These are phyloP conservation scores for Champsocephalus gunnari DNA, from an alignment of 2,797 vertebrate genomes.

Conservation along the genomic window DNA sequence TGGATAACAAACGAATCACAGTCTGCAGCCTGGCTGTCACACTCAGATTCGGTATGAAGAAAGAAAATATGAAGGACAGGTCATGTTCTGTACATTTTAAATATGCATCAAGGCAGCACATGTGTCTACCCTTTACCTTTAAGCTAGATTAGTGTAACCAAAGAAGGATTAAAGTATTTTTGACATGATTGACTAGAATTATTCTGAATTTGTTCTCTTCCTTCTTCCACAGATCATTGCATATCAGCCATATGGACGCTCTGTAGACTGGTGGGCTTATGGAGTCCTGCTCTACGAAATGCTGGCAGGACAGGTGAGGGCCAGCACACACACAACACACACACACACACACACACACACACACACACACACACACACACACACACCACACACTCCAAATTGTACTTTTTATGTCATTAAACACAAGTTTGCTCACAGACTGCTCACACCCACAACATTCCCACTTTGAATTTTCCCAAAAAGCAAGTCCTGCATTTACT, in stretches of 20 bases:
- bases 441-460: constrained; percentile 26
- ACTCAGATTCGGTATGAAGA: background rate
- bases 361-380: background rate
- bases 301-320: constrained; percentile 95
- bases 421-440: constrained; percentile 17
- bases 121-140: background rate
- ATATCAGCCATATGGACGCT: constrained; percentile 95
- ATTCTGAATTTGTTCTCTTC: background rate
- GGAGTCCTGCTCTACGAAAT: constrained; percentile 97
- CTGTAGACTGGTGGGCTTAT: constrained; percentile 98
- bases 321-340: background rate
- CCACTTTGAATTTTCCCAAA: background rate
- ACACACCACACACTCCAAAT: background rate
- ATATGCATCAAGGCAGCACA: background rate
- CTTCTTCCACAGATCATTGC: constrained; percentile 91
- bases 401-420: constrained; percentile 8
- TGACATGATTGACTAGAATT: background rate
- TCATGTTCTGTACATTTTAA: background rate
- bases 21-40: background rate
- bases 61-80: background rate
- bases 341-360: constrained; percentile 20
- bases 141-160: background rate
- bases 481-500: constrained; percentile 9
- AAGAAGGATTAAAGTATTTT: background rate
- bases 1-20: background rate